Percentiles rank a stretch among this genome's conserved stretches.
phyloP scores from a whole-genome alignment of 92 coral and sea anemone genomes.

The Chrysogorgia sp. region DNA sequence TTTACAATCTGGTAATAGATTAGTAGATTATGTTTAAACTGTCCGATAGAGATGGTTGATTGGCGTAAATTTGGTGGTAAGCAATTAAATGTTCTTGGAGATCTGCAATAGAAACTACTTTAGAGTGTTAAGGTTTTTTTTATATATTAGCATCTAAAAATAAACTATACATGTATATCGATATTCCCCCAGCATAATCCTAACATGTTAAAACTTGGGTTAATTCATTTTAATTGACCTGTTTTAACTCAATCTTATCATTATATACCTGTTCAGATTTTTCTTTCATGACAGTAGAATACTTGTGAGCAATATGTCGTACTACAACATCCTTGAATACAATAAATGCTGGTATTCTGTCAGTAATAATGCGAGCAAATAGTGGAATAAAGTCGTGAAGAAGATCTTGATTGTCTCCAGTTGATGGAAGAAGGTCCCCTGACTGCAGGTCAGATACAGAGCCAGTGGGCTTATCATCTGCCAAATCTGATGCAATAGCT shows the following conservation, averaged over 20 bases:
- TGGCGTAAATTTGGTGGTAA: too few relatives aligned
- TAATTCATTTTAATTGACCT: too few relatives aligned
- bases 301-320: slow-evolving; percentile 66
- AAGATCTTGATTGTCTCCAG: slow-evolving; percentile 60
- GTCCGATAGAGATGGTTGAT: too few relatives aligned
- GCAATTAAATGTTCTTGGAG: too few relatives aligned
- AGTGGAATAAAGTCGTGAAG: slow-evolving; percentile 66
- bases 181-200: too few relatives aligned
- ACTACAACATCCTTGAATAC: slow-evolving; percentile 57
- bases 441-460: slow-evolving; percentile 51
- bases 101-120: too few relatives aligned
- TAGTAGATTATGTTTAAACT: too few relatives aligned
- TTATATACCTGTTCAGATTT: slow-evolving; percentile 58
- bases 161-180: too few relatives aligned
- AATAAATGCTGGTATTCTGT: slow-evolving; percentile 55
- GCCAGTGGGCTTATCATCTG: slow-evolving; percentile 47
- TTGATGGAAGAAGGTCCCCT: slow-evolving; percentile 60
- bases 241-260: too few relatives aligned
- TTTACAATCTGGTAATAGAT: too few relatives aligned
- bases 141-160: too few relatives aligned
- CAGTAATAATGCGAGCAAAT: slow-evolving; percentile 55
- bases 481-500: slow-evolving; percentile 25
- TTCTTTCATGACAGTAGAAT: slow-evolving; percentile 52
- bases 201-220: not conserved
- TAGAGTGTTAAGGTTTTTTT: too few relatives aligned